Evolutionary conservation across 2,113 vertebrate genomes (phyloP), one percentile per base, ranked within the genome.

Genomic region (Microtus richardsoni): DNA sequence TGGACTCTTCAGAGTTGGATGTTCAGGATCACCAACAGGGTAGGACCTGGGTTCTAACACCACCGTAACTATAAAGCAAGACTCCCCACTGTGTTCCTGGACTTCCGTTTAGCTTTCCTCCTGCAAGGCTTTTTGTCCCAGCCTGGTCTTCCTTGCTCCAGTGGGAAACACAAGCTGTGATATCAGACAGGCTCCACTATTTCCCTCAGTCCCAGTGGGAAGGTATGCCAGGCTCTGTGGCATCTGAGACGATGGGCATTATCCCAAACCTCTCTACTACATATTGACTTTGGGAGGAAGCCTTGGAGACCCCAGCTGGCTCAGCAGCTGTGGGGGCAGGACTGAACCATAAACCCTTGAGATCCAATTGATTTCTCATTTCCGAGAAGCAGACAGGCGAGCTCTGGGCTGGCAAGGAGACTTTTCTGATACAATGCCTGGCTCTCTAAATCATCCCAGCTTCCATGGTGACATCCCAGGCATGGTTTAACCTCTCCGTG

Each of bases 351-450:
- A 91, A 77, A 77, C 41, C 19, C 91, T 1, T 5, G 39, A 77
- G 49, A 66, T 62, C 78, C 36, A 33, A 66, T 8, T 14, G 7
- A 22, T 88, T 54, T 58, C n/a, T 86, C 24, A 30, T 87, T 12
- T 91, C 88, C n/a, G 49, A 44, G 49, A 49, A 74, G 24, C 14
- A 78, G 62, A 4, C 88, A 17, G 74, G 47, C 82, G 79, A 54
- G 88, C 70, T 71, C 54, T 74, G 11, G 24, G 26, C 86, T 70
- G 74, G 71, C 77, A 91, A 91, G 77, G 74, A 66, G 71, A 74
- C 44, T 68, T 85, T 44, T 74, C 82, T 39, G 71, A 83, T 87
- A 91, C 70, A 71, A 91, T n/a, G 70, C 24, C 41, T 91, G n/a
- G 26, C 16, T 70, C 88, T 92, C 83, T 80, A 70, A 90, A 66